These are phyloP conservation scores for Cirrhinus molitorella DNA, from an alignment of 2,797 vertebrate genomes.

Conservation along the genomic window DNA sequence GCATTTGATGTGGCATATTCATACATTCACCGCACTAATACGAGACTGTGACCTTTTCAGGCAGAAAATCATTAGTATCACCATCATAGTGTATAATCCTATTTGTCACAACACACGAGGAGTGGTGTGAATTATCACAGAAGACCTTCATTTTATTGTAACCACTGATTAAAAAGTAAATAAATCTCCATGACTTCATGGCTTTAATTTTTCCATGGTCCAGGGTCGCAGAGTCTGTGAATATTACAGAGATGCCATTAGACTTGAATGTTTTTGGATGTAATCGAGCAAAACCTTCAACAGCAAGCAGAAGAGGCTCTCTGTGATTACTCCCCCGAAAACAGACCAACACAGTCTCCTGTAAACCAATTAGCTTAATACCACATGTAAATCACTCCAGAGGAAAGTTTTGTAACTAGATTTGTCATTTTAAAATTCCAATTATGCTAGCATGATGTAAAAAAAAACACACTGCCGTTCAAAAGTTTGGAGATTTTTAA, in stretches of 20 bases:
- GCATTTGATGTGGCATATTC: constrained; percentile 25
- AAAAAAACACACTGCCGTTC: too few species aligned
- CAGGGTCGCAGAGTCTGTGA: neutral
- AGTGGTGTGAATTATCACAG: constrained; percentile 25
- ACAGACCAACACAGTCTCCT: neutral
- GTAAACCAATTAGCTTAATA: neutral
- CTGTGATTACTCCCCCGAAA: neutral
- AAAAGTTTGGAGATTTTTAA: too few species aligned
- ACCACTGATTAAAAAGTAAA: constrained; percentile 30
- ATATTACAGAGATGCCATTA: constrained; percentile 2
- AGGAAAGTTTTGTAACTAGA: neutral
- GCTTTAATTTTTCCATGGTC: neutral
- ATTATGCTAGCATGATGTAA: neutral
- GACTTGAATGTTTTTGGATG: neutral
- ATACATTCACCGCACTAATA: constrained; percentile 5
- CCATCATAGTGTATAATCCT: constrained; percentile 32
- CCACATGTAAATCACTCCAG: neutral
- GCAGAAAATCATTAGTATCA: constrained; percentile 44
- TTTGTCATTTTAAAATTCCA: neutral
- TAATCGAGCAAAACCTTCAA: neutral
- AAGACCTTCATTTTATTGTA: constrained; percentile 25
- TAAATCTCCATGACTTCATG: constrained; percentile 17
- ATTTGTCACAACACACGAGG: constrained; percentile 28
- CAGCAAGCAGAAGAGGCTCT: neutral
- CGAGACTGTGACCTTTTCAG: constrained; percentile 36